Base-by-base conservation (phyloP, 1,140 invertebrate genomes). In the fruit fly (Drosophila melanogaster) region DNA sequence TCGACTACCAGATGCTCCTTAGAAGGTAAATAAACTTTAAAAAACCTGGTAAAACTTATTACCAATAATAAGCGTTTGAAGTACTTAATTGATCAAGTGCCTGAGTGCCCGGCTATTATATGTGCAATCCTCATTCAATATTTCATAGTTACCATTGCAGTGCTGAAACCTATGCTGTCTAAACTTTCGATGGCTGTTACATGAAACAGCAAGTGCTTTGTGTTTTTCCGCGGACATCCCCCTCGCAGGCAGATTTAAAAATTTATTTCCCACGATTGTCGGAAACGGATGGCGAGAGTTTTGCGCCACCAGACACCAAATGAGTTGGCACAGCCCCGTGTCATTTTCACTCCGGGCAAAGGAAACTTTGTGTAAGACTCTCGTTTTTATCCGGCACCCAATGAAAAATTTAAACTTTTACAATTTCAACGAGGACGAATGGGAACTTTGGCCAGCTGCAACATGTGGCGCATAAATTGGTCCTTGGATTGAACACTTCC, bases 181-280 rank as follows among this genome's bases (percentile, higher is more conserved):
- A 35, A 51, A 51, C n/a, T 35, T 51, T 2, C 15, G 0, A 19
- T 50, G 10, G n/a, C 11, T 35, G 3, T 19, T 50, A 17, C 49
- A 35, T 30, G 22, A 40, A 38, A 70, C 38, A 50, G 24, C 24
- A 33, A 33, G 47, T 33, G 57, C 55, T 59, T 72, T 40, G 33
- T 19, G 38, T 51, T 53, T 71, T 54, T 35, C 24, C 26, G 59
- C 54, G 71, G 56, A 54, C 58, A 46, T 44, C 19, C 46, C 37
- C 24, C 19, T 26, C 6, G 73, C 38, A 50, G 47, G 46, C 59
- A 35, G 77, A 70, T 86, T 74, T 64, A 81, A 86, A 61, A 86
- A 85, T 81, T 77, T 81, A 86, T 86, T 78, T 70, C 62, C 61
- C 73, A 85, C 77, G 56, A 62, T 81, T 66, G 35, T 19, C 14